A percentile compares a stretch with the other conserved stretches of the same genome.
Conservation (phyloP, 2,888 invertebrate genomes). For the Endomychus coccineus region DNA sequence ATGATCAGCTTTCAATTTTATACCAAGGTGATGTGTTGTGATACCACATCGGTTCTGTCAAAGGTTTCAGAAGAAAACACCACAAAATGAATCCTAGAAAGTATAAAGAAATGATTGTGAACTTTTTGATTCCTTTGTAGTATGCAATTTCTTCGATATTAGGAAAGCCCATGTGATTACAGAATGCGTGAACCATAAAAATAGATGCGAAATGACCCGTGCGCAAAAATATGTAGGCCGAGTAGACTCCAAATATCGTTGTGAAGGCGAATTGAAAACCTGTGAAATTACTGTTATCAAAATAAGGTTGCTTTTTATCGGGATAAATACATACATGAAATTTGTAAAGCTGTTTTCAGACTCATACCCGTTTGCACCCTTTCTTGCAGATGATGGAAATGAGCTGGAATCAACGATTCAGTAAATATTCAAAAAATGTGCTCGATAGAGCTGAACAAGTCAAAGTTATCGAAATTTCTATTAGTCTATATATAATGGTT, state of each 20-base stretch:
- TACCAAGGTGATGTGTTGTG: conserved; percentile 30
- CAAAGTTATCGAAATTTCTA: background rate
- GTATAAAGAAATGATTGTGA: conserved; percentile 59
- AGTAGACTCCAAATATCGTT: conserved; percentile 88
- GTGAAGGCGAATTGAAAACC: conserved; percentile 88
- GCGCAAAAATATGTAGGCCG: conserved; percentile 82
- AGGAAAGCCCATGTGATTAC: conserved; percentile 96
- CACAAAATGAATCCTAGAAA: conserved; percentile 69
- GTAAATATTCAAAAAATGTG: conserved; percentile 1
- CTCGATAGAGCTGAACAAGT: too few relatives aligned
- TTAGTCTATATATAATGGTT: background rate
- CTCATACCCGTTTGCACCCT: conserved; percentile 64
- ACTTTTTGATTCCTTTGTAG: conserved; percentile 50
- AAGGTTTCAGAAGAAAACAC: conserved; percentile 65
- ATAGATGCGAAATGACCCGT: conserved; percentile 88
- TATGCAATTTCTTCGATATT: conserved; percentile 67
- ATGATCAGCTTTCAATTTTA: conserved; percentile 10
- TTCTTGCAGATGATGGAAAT: conserved; percentile 87
- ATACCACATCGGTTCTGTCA: conserved; percentile 58
- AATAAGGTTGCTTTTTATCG: conserved; percentile 3
- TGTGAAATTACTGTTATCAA: conserved; percentile 36
- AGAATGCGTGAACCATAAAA: conserved; percentile 85
- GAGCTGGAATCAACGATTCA: conserved; percentile 50
- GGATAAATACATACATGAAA: conserved; percentile 57
- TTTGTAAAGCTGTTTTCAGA: conserved; percentile 59